Percentiles rank a stretch among this genome's conserved stretches.
Evolutionary conservation across 2,113 vertebrate species (phyloP).

Genomic region (Dendropsophus ebraccatus): DNA sequence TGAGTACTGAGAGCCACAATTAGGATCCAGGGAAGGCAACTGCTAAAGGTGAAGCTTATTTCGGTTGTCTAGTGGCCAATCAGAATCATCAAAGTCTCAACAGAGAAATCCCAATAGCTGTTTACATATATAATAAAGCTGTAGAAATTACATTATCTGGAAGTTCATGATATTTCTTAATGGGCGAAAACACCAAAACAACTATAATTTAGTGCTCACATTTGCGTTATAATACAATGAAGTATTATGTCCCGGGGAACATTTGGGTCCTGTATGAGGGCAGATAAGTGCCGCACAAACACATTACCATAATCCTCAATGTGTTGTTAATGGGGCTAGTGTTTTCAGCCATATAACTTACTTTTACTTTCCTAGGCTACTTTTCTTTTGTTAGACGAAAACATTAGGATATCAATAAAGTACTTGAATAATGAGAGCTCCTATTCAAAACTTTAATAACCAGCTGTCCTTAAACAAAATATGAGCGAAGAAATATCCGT

Average conservation of each 20-base stretch:
- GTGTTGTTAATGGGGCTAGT: not conserved
- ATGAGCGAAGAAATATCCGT: constrained; percentile 43
- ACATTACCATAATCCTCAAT: not conserved
- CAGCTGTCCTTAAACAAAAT: constrained; percentile 51
- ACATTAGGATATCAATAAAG: constrained; percentile 29
- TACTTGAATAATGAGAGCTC: constrained; percentile 36
- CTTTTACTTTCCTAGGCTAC: not conserved
- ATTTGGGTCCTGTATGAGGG: not conserved
- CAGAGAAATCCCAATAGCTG: not conserved
- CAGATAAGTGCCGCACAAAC: not conserved
- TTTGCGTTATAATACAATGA: not conserved
- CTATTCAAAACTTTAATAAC: constrained; percentile 42
- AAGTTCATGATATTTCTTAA: not conserved
- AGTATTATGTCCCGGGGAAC: not conserved
- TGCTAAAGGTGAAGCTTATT: too few species aligned
- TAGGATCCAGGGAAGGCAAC: too few species aligned
- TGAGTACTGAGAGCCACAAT: too few species aligned
- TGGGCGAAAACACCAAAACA: not conserved
- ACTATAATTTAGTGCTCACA: not conserved
- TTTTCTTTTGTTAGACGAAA: not conserved
- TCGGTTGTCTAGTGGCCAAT: too few species aligned
- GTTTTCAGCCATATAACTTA: not conserved
- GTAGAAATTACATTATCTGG: not conserved
- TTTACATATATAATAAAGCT: not conserved
- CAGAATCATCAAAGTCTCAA: too few species aligned